Percentiles rank a stretch among this genome's conserved stretches.
These are phyloP conservation scores for Pandemis heparana DNA, from an alignment of 2,888 invertebrate genomes.

Conservation along the genomic window DNA sequence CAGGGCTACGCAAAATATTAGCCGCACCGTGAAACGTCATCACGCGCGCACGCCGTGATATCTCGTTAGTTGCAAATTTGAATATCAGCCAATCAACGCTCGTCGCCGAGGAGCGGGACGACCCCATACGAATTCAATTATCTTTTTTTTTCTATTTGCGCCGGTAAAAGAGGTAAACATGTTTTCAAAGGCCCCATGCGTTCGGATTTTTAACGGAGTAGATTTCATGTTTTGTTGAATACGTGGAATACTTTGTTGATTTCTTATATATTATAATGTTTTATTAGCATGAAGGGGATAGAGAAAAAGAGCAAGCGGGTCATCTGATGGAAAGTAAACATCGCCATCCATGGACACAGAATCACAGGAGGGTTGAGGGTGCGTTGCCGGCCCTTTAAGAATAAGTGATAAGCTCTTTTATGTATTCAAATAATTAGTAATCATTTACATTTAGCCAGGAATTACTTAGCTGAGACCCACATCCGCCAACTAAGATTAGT, in stretches of 20 bases:
- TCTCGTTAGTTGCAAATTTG: constrained; percentile 79
- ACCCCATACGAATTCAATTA: constrained; percentile 74
- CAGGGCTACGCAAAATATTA: constrained; percentile 76
- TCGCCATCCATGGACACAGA: no score
- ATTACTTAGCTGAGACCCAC: not conserved
- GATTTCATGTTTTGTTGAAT: not conserved
- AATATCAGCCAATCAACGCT: constrained; percentile 83
- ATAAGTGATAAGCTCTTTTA: no score
- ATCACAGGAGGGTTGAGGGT: no score
- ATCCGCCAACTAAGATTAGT: not conserved
- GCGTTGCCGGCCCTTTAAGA: no score
- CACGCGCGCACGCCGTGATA: constrained; percentile 72
- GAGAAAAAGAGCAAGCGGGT: no score
- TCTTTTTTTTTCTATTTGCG: constrained; percentile 58
- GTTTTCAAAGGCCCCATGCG: constrained; percentile 34
- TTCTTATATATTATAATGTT: no score
- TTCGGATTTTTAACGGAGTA: constrained; percentile 5
- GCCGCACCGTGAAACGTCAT: constrained; percentile 75
- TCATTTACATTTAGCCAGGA: no score
- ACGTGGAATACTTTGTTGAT: not conserved
- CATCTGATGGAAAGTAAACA: no score
- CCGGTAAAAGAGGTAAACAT: constrained; percentile 52
- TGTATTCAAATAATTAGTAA: no score
- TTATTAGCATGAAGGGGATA: no score
- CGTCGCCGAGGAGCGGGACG: constrained; percentile 64